Percentiles rank a stretch among this genome's conserved stretches.
These are phyloP conservation scores for Pachycephus smyrnensis DNA, from an alignment of 2,888 invertebrate genomes.

Conservation along the genomic window DNA sequence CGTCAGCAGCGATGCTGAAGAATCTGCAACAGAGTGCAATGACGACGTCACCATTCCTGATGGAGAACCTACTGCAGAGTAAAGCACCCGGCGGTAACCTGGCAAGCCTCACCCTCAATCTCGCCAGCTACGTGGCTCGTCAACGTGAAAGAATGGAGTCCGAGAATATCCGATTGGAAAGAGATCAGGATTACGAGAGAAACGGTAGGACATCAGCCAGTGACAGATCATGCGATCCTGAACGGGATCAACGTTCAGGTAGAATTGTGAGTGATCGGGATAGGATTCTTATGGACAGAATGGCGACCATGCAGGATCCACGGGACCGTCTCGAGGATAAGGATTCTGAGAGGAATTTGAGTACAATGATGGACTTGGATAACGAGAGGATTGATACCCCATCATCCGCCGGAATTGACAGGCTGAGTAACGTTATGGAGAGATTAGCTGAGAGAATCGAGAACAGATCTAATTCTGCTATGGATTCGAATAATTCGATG, in stretches of 20 bases:
- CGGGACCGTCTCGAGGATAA: background rate
- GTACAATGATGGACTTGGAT: constrained; percentile 34
- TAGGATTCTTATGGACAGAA: background rate
- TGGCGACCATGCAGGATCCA: background rate
- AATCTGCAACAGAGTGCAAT: constrained; percentile 66
- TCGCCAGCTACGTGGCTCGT: constrained; percentile 62
- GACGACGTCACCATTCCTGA: constrained; percentile 73
- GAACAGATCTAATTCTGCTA: constrained; percentile 55
- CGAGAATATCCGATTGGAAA: constrained; percentile 37
- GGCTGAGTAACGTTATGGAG: constrained; percentile 44
- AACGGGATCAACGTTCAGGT: constrained; percentile 25
- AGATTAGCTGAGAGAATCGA: constrained; percentile 58
- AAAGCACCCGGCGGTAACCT: constrained; percentile 68
- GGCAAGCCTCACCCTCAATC: constrained; percentile 71
- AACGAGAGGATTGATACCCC: constrained; percentile 31
- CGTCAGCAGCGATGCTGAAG: constrained; percentile 65
- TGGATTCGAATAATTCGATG: constrained; percentile 54
- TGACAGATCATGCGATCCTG: constrained; percentile 6
- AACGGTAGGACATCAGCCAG: background rate
- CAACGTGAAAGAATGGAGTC: constrained; percentile 58
- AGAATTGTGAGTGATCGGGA: background rate
- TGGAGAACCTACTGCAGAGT: constrained; percentile 74
- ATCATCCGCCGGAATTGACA: constrained; percentile 30
- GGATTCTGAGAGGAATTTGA: constrained; percentile 1
- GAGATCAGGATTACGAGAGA: constrained; percentile 20